Evolutionary conservation across 2,888 invertebrate genomes (phyloP), one percentile per base, ranked within the genome.

Genomic region (Drosophila kuntzei): DNA sequence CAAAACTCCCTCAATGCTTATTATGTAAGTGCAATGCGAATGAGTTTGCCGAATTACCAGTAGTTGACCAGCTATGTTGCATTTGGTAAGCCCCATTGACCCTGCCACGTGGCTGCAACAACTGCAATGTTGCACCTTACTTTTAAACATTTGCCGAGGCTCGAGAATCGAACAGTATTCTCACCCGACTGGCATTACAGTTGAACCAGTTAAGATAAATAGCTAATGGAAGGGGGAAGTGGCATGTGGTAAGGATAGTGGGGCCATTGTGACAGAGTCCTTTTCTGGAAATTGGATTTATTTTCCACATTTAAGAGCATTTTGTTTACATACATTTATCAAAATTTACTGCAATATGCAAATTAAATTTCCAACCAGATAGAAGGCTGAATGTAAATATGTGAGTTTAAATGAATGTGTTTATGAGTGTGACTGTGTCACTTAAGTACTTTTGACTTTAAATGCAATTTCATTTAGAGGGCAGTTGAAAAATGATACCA

Each of bases 121-220:
- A 12, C 3, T 49, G 34, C 49, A 43, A 11, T 32, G 14, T 11
- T 25, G 9, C 25, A 46, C n/a, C 46, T 68, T 32, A 32, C 39
- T 62, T 61, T 58, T 14, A 12, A 14, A 50, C 57, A 59, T 55
- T 47, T 46, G 14, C 37, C 16, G 36, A 32, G 22, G 22, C 34
- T 16, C 16, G n/a, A 49, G 63, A 63, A 60, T 46, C 12, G 37
- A 57, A 32, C 36, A 46, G n/a, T 11, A 36, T 39, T 9, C 9
- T 5, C 53, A 14, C 32, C 37, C 49, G 29, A 22, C 25, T 37
- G 25, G n/a, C 29, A 39, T 59, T 46, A 18, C 22, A 51, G 53
- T 44, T 74, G 70, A 75, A 70, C 65, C 51, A 74, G 54, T 70
- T 74, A 43, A 7, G 2, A n/a, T 20, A 25, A 18, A 39, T 8